Conservation (phyloP, 1,140 invertebrate species). For the Bicyclus anynana region DNA sequence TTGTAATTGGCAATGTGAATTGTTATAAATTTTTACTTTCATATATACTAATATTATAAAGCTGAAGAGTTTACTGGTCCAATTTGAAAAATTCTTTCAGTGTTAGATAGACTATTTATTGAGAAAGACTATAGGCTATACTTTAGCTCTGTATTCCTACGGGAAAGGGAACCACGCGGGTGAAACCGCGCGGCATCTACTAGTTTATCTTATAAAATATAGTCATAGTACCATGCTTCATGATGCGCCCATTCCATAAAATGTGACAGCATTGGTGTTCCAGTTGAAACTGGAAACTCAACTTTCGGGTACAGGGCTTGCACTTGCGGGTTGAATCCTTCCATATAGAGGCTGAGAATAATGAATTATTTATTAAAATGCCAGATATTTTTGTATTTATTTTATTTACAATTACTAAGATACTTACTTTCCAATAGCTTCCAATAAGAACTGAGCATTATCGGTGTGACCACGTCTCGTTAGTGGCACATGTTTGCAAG, state of each 20-base stretch:
- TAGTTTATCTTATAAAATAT: too few relatives aligned
- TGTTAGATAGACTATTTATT: too few relatives aligned
- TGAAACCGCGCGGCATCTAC: too few relatives aligned
- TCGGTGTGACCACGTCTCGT: constrained; percentile 86
- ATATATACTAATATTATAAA: too few relatives aligned
- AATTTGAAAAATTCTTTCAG: too few relatives aligned
- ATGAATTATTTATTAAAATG: too few relatives aligned
- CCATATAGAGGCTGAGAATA: constrained; percentile 79
- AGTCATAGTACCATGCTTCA: constrained; percentile 63
- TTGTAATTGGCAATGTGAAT: neutral
- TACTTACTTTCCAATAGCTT: constrained; percentile 83
- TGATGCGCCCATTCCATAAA: constrained; percentile 85
- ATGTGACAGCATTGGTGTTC: constrained; percentile 85
- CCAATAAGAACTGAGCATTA: constrained; percentile 82
- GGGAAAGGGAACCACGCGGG: too few relatives aligned
- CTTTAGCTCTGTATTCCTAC: too few relatives aligned
- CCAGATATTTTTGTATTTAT: too few relatives aligned
- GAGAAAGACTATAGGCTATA: too few relatives aligned
- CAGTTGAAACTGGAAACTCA: constrained; percentile 83
- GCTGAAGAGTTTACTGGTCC: too few relatives aligned
- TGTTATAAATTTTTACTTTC: too few relatives aligned
- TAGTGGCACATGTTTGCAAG: constrained; percentile 83
- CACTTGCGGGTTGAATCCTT: constrained; percentile 81
- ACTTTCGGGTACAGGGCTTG: constrained; percentile 80
- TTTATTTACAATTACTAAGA: neutral